Percentiles rank a stretch among this genome's conserved stretches.
Evolutionary conservation across 2,113 vertebrate species (phyloP).

Genomic region (Passer domesticus): DNA sequence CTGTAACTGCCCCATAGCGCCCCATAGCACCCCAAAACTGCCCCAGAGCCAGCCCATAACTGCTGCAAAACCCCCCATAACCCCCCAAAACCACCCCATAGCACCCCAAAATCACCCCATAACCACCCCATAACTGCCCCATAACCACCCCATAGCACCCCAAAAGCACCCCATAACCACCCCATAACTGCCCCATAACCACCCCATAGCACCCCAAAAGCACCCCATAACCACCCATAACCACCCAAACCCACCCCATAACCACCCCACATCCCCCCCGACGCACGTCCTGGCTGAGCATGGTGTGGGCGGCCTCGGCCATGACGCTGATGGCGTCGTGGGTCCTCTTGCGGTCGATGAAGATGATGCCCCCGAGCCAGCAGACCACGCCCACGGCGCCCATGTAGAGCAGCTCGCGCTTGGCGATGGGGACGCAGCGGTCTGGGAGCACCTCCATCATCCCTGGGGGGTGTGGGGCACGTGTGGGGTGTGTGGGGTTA

Average conservation of each 20-base stretch:
- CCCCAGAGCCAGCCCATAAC: too few species aligned
- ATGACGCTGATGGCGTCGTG: slow-evolving; percentile 76
- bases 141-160: too few species aligned
- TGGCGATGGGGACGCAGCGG: slow-evolving; percentile 77
- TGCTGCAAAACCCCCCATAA: too few species aligned
- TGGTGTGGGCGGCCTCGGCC: slow-evolving; percentile 72
- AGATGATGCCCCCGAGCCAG: slow-evolving; percentile 80
- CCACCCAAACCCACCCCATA: neutral
- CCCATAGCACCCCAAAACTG: too few species aligned
- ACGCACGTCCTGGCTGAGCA: slow-evolving; percentile 64
- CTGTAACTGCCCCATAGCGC: too few species aligned
- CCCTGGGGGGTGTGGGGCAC: too few species aligned
- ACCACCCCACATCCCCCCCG: neutral
- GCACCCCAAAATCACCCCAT: too few species aligned
- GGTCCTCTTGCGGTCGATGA: slow-evolving; percentile 78
- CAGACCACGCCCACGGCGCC: slow-evolving; percentile 75
- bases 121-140: too few species aligned
- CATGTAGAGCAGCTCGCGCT: slow-evolving; percentile 77
- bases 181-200: neutral
- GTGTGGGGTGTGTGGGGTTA: too few species aligned
- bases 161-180: neutral
- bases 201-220: neutral
- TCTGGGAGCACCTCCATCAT: slow-evolving; percentile 78
- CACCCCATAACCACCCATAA: neutral
- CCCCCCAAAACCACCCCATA: too few species aligned